Evolutionary conservation across 1,140 invertebrate genomes (phyloP), one percentile per base, ranked within the genome.

Genomic region (Cherax quadricarinatus): DNA sequence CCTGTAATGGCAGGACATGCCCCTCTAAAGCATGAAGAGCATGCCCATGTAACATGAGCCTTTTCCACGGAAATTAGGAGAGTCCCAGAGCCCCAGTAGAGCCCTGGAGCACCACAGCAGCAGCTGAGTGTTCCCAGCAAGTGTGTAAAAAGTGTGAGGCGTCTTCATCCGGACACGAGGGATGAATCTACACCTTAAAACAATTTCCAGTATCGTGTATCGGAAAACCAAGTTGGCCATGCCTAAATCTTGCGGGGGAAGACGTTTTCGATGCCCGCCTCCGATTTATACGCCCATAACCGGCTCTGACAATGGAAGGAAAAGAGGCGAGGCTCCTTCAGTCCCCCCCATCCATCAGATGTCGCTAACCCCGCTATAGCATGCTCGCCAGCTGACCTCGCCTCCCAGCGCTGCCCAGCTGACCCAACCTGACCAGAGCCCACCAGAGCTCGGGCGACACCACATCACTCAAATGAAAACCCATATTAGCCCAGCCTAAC

Each of bases 181-280:
- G 89, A 91, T 91, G 84, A 91, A 91, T 91, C 89, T 86, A 86
- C 83, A 91, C 89, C 89, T 91, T 91, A 91, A 91, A 91, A 91
- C 89, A 91, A 91, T 91, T 91, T 91, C 89, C 89, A 91, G 89
- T 91, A 86, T 91, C 89, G 89, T 86, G 83, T 91, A 91, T 91
- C 89, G 89, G 89, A 91, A 91, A 91, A 91, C 83, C 89, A 91
- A 85, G 89, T 86, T 75, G 53, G 83, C 89, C 89, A 86, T 80
- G 83, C 83, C 89, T 86, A 86, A 91, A 91, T 86, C 84, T 86
- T 66, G 53, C 73, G 73, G 73, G 53, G 84, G 89, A 91, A 91
- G 89, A 91, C 89, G 89, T 91, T 91, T 91, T 91, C 89, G 89
- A 91, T 91, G 89, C 89, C 89, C 89, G 89, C 49, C n/a, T 60